phyloP scores from a whole-genome alignment of 2,797 vertebrate species.

The Buphagus erythrorhynchus region DNA sequence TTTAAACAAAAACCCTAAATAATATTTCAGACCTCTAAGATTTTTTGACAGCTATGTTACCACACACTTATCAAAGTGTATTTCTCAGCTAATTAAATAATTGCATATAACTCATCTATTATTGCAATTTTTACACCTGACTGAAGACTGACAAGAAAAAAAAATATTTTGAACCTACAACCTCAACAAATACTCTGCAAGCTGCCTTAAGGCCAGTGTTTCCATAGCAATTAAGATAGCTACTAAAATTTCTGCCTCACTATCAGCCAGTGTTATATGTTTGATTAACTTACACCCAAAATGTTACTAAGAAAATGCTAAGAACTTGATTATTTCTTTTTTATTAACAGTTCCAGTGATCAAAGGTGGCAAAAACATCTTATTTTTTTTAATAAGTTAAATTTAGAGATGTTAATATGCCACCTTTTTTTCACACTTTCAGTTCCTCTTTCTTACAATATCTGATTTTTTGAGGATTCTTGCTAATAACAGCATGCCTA shows the following conservation, averaged over 20 bases:
- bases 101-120: background rate
- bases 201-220: background rate
- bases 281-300: background rate
- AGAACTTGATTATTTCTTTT: background rate
- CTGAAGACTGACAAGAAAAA: background rate
- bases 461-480: conserved; percentile 29
- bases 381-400: background rate
- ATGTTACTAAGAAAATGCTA: background rate
- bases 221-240: background rate
- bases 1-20: background rate
- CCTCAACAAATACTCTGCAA: background rate
- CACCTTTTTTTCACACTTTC: background rate
- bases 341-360: background rate
- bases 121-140: background rate
- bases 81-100: background rate
- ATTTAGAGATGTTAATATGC: background rate
- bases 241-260: background rate
- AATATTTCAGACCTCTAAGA: background rate
- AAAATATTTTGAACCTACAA: background rate
- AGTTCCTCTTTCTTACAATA: background rate
- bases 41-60: background rate
- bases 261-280: background rate
- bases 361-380: background rate
- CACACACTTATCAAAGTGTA: background rate
- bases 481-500: background rate